These are phyloP conservation scores for Hybos culiciformis DNA, from an alignment of 2,888 invertebrate genomes.

Conservation along the genomic window DNA sequence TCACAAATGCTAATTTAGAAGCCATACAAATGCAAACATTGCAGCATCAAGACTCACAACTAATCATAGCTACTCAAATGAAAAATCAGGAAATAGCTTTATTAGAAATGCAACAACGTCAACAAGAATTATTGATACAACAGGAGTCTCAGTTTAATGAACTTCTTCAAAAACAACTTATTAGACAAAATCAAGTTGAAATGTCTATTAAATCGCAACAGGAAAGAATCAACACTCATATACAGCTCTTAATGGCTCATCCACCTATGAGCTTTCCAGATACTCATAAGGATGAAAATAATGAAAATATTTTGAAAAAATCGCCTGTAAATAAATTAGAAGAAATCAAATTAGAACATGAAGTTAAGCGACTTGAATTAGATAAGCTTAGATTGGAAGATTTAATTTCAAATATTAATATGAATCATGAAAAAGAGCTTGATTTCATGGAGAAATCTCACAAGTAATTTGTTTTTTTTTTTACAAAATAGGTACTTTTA, in stretches of 20 bases:
- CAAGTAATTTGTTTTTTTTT: slow-evolving; percentile 17
- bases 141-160: slow-evolving; percentile 31
- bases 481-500: not conserved
- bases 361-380: slow-evolving; percentile 28
- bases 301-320: not conserved
- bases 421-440: slow-evolving; percentile 34
- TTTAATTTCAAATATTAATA: slow-evolving; percentile 29
- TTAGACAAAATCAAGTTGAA: slow-evolving; percentile 31
- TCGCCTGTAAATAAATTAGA: not conserved
- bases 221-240: slow-evolving; percentile 31
- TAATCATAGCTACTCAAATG: slow-evolving; percentile 30
- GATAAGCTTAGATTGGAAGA: slow-evolving; percentile 34
- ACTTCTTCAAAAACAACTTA: slow-evolving; percentile 29
- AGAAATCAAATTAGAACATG: slow-evolving; percentile 22
- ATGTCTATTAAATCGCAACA: slow-evolving; percentile 31
- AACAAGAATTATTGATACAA: slow-evolving; percentile 24
- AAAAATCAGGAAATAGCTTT: slow-evolving; percentile 30
- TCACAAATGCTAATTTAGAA: slow-evolving; percentile 25
- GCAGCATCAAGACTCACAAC: slow-evolving; percentile 32
- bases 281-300: not conserved
- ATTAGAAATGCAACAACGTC: slow-evolving; percentile 31
- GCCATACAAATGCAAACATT: slow-evolving; percentile 25
- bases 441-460: slow-evolving; percentile 32
- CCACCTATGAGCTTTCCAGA: slow-evolving; percentile 15
- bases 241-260: slow-evolving; percentile 31